phyloP scores from a whole-genome alignment of 1,140 invertebrate species.

The Monomorium pharaonis region DNA sequence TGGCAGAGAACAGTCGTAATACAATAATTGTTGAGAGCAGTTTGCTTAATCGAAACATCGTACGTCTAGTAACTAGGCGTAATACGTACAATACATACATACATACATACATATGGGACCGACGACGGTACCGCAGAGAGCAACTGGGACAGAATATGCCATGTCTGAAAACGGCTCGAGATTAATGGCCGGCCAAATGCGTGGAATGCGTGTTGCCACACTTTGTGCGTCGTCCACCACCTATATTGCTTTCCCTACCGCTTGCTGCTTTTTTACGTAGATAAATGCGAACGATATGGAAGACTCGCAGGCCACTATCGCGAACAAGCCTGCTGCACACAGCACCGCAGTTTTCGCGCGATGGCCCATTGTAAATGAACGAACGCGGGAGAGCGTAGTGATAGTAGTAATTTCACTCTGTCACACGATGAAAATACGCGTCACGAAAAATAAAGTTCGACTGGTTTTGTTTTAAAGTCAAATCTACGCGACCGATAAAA shows the following conservation, averaged over 20 bases:
- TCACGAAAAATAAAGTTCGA: neutral
- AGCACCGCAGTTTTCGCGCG: neutral
- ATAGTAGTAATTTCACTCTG: slow-evolving; percentile 15
- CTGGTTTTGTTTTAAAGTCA: neutral
- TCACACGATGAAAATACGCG: neutral
- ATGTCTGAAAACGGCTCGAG: slow-evolving; percentile 67
- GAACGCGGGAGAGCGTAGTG: neutral
- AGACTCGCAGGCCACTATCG: slow-evolving; percentile 28
- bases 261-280: slow-evolving; percentile 14
- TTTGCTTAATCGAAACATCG: slow-evolving; percentile 34
- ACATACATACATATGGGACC: neutral
- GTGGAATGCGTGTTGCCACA: slow-evolving; percentile 63
- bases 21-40: slow-evolving; percentile 23
- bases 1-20: slow-evolving; percentile 20
- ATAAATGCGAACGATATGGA: slow-evolving; percentile 50
- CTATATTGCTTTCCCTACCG: slow-evolving; percentile 3
- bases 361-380: neutral
- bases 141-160: neutral
- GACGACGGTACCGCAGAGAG: neutral
- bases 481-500: neutral
- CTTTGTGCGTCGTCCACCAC: slow-evolving; percentile 52
- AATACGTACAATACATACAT: neutral
- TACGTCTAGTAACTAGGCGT: neutral
- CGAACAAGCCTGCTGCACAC: neutral
- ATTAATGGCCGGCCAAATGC: slow-evolving; percentile 71